These are phyloP conservation scores for Calyptommatus sinebrachiatus DNA, from an alignment of 2,113 vertebrate species.

Conservation along the genomic window DNA sequence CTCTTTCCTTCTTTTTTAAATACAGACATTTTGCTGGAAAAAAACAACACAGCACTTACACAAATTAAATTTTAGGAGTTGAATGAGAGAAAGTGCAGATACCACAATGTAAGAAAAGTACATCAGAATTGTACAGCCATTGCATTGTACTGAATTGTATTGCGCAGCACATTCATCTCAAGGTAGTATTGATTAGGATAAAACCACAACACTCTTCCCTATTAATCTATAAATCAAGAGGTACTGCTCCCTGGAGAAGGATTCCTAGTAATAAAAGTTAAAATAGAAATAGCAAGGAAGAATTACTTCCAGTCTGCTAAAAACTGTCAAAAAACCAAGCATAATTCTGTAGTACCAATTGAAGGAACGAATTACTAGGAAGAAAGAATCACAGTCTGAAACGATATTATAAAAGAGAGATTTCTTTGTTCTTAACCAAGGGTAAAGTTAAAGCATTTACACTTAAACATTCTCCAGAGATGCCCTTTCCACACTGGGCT, in stretches of 20 bases:
- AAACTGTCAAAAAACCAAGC: conserved; percentile 15
- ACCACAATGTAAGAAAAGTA: background rate
- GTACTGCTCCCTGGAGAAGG: conserved; percentile 25
- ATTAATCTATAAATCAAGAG: conserved; percentile 26
- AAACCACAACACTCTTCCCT: conserved; percentile 21
- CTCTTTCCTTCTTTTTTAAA: background rate
- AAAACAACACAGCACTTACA: background rate
- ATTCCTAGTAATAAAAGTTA: conserved; percentile 7
- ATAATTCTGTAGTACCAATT: background rate
- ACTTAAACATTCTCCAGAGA: background rate
- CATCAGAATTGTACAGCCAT: conserved; percentile 49
- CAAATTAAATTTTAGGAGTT: background rate
- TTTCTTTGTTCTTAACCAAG: background rate
- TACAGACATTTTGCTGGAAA: background rate
- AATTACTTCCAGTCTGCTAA: conserved; percentile 21
- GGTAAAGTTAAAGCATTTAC: conserved; percentile 2
- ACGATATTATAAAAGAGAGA: background rate
- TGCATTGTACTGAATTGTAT: background rate
- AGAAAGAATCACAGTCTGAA: background rate
- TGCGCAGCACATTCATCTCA: conserved; percentile 28
- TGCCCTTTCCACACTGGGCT: too few species aligned
- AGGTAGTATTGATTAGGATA: conserved; percentile 32
- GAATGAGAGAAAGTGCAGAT: background rate
- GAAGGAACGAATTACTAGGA: background rate
- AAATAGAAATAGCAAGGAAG: background rate